Evolutionary conservation across 2,888 invertebrate genomes (phyloP).

Genomic region (Diarsia brunnea): DNA sequence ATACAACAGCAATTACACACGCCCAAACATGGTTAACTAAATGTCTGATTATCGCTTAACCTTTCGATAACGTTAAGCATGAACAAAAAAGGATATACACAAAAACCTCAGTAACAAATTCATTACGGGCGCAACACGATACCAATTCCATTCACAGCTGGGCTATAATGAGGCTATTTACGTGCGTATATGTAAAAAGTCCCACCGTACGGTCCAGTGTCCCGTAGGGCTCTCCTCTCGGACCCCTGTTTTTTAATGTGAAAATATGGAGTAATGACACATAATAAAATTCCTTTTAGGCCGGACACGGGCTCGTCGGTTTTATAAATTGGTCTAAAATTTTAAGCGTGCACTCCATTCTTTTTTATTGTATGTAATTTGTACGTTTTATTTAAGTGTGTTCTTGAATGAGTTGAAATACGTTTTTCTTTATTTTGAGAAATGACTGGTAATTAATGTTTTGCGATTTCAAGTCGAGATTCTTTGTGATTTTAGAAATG

Average conservation of each 20-base stretch:
- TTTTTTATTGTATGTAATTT: conserved; percentile 70
- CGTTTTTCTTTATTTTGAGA: conserved; percentile 36
- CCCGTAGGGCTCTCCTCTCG: conserved; percentile 81
- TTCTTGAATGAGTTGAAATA: conserved; percentile 44
- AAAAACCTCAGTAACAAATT: conserved; percentile 80
- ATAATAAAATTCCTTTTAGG: conserved; percentile 84
- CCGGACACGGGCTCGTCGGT: conserved; percentile 70
- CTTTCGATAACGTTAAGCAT: conserved; percentile 69
- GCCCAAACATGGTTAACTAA: conserved; percentile 57
- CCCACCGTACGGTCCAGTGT: conserved; percentile 69
- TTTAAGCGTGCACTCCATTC: conserved; percentile 66
- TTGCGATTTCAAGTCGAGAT: conserved; percentile 33
- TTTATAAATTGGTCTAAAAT: conserved; percentile 74
- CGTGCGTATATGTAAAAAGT: conserved; percentile 78
- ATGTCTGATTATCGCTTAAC: conserved; percentile 65
- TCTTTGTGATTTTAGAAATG: conserved; percentile 35
- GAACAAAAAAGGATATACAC: conserved; percentile 72
- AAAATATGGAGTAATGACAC: conserved; percentile 86
- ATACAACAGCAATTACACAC: conserved; percentile 65
- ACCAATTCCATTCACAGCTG: conserved; percentile 88
- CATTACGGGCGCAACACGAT: conserved; percentile 85
- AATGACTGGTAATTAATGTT: conserved; percentile 41
- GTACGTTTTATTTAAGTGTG: conserved; percentile 70
- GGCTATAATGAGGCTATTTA: conserved; percentile 84
- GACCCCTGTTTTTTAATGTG: conserved; percentile 80